These are phyloP conservation scores for Pungitius pungitius DNA, from an alignment of 2,113 vertebrate species.

Conservation along the genomic window DNA sequence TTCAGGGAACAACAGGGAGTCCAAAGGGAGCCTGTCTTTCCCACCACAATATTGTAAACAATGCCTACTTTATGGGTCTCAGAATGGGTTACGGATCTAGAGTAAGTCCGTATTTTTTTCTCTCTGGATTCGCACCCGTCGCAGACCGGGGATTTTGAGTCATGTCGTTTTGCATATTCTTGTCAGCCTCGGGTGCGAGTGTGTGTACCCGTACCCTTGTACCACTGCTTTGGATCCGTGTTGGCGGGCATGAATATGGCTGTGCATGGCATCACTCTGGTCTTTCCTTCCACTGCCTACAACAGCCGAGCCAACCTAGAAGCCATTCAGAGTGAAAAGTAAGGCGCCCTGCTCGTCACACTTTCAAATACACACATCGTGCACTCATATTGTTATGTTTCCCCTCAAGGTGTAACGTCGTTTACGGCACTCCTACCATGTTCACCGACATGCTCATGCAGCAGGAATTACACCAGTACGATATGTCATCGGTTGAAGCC, in stretches of 20 bases:
- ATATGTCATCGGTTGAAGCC: slow-evolving; percentile 81
- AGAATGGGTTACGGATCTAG: slow-evolving; percentile 74
- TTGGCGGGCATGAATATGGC: slow-evolving; percentile 83
- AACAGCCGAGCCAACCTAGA: slow-evolving; percentile 81
- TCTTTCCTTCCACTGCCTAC: slow-evolving; percentile 84
- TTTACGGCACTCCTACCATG: slow-evolving; percentile 93
- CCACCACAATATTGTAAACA: slow-evolving; percentile 94
- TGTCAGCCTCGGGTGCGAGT: slow-evolving; percentile 72
- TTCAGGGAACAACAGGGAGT: slow-evolving; percentile 91
- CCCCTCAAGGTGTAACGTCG: slow-evolving; percentile 77
- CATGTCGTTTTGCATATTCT: neutral
- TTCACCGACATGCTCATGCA: slow-evolving; percentile 88
- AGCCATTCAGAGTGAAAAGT: slow-evolving; percentile 89
- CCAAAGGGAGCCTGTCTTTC: slow-evolving; percentile 92
- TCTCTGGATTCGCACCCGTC: neutral
- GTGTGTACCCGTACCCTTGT: slow-evolving; percentile 84
- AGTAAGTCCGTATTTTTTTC: slow-evolving; percentile 73
- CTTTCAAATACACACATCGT: neutral
- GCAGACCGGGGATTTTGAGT: neutral
- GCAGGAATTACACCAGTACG: slow-evolving; percentile 80
- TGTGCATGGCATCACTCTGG: slow-evolving; percentile 80
- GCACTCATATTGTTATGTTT: neutral
- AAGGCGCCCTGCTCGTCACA: fast-evolving
- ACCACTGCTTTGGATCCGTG: slow-evolving; percentile 91
- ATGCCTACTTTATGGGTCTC: slow-evolving; percentile 80